Conservation (phyloP, 2,888 invertebrate genomes). For the Ischnura elegans region DNA sequence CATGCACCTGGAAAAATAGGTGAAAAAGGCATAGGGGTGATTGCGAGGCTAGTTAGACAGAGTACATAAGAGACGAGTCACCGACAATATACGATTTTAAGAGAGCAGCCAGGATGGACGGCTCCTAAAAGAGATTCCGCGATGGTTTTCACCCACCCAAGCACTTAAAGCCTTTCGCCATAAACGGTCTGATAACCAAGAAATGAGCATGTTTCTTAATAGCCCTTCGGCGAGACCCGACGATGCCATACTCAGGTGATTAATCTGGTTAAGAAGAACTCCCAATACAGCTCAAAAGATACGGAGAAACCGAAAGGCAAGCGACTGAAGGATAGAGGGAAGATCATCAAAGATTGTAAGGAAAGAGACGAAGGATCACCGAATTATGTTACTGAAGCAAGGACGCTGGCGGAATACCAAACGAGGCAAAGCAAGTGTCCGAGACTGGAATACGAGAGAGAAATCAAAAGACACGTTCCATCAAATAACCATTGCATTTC, state of each 20-base stretch:
- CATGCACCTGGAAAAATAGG: too few species aligned
- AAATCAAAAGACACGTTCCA: neutral
- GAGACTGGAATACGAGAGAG: too few species aligned
- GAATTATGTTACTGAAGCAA: neutral
- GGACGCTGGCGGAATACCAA: too few species aligned
- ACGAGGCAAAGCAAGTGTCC: too few species aligned
- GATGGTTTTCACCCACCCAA: neutral
- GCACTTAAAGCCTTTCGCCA: neutral
- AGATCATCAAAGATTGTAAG: neutral
- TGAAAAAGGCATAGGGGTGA: too few species aligned
- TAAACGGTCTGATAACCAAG: neutral
- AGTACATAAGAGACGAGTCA: too few species aligned
- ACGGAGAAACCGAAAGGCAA: neutral
- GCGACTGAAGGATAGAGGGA: neutral
- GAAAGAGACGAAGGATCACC: neutral
- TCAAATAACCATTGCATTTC: too few species aligned
- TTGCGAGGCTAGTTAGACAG: too few species aligned
- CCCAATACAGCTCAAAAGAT: neutral
- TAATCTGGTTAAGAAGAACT: constrained; percentile 56
- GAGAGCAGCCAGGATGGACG: too few species aligned
- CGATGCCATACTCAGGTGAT: neutral
- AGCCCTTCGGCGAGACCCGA: neutral
- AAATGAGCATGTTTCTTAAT: neutral
- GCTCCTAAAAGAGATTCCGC: too few species aligned
- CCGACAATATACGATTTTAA: too few species aligned